phyloP scores from a whole-genome alignment of 1,140 invertebrate genomes.

The Onthophagus taurus region DNA sequence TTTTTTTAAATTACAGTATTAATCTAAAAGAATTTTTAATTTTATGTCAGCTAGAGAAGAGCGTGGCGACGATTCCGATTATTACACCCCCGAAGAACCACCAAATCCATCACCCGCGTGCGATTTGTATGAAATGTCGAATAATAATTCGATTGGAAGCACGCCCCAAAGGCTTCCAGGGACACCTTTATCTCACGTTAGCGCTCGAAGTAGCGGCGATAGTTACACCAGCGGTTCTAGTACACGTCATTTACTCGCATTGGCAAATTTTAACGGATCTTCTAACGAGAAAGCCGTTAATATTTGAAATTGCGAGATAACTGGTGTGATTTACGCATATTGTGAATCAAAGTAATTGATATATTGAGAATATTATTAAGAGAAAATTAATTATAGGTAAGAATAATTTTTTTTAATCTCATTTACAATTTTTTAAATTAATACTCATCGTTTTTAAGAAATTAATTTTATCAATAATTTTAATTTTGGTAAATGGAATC shows the following conservation, averaged over 20 bases:
- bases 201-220: constrained; percentile 57
- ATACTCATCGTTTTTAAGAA: too few species aligned
- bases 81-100: constrained; percentile 62
- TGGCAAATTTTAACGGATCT: constrained; percentile 34
- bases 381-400: too few species aligned
- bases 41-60: constrained; percentile 20
- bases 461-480: too few species aligned
- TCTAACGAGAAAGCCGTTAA: constrained; percentile 19
- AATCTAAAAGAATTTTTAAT: too few species aligned
- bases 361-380: too few species aligned
- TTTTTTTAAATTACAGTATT: too few species aligned
- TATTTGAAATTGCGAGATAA: too few species aligned
- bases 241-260: constrained; percentile 52
- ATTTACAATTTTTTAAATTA: too few species aligned
- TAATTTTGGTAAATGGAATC: too few species aligned
- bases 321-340: too few species aligned
- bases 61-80: constrained; percentile 55
- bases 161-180: constrained; percentile 40
- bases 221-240: constrained; percentile 65
- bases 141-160: constrained; percentile 29
- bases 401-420: too few species aligned
- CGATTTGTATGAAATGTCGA: constrained; percentile 22
- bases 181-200: constrained; percentile 54
- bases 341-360: too few species aligned
- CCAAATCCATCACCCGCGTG: constrained; percentile 43